phyloP scores from a whole-genome alignment of 2,113 vertebrate genomes.

The Ondatra zibethicus region DNA sequence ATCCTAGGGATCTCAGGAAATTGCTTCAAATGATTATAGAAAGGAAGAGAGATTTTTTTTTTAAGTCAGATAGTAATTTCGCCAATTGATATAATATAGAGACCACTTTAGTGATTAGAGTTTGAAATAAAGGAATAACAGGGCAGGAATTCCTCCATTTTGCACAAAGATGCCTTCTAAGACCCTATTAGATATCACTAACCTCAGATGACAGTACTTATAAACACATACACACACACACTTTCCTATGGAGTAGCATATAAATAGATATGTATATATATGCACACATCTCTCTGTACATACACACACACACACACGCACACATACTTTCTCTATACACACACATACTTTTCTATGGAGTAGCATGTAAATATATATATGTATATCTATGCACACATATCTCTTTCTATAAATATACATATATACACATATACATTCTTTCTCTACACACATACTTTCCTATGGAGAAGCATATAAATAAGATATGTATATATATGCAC shows the following conservation, averaged over 20 bases:
- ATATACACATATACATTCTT: no score
- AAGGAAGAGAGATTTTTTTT: not conserved
- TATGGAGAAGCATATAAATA: no score
- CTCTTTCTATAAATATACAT: no score
- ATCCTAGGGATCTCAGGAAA: constrained; percentile 12
- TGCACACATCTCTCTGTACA: no score
- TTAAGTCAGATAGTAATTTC: not conserved
- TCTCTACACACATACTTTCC: no score
- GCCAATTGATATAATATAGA: not conserved
- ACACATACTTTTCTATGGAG: not conserved
- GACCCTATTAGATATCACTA: not conserved
- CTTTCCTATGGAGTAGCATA: not conserved
- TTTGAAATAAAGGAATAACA: constrained; percentile 31
- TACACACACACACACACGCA: no score
- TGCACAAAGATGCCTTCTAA: not conserved
- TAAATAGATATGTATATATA: no score
- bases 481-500: no score
- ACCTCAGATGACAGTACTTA: not conserved
- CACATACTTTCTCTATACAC: not conserved
- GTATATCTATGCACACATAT: no score
- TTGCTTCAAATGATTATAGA: not conserved
- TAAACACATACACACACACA: not conserved
- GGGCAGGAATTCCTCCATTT: not conserved
- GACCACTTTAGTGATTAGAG: constrained; percentile 21
- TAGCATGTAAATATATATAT: not conserved